Percentiles rank a stretch among this genome's conserved stretches.
phyloP scores from a whole-genome alignment of 2,888 invertebrate genomes.

The Galerucella nymphaeae region DNA sequence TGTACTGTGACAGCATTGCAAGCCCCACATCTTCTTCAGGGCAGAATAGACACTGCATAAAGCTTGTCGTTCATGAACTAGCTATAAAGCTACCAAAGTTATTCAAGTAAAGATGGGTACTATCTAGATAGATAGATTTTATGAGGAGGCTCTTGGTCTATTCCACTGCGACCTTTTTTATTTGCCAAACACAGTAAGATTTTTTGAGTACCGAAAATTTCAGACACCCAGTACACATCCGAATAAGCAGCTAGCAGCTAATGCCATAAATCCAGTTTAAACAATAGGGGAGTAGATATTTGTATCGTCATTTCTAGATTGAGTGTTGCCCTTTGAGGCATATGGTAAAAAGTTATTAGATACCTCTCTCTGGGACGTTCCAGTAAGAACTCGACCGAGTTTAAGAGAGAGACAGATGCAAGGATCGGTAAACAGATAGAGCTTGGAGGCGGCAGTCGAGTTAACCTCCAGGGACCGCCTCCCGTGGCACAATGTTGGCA shows the following conservation, averaged over 20 bases:
- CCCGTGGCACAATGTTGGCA: slow-evolving; percentile 39
- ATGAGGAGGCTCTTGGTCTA: no score
- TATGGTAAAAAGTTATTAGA: slow-evolving; percentile 37
- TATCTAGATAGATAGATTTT: no score
- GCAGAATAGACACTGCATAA: no score
- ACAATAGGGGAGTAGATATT: slow-evolving; percentile 31
- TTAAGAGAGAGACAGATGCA: slow-evolving; percentile 31
- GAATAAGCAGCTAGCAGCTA: slow-evolving; percentile 8
- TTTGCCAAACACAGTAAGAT: no score
- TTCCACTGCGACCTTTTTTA: no score
- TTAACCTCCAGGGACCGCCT: slow-evolving; percentile 53
- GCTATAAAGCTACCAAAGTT: no score
- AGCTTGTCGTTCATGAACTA: no score
- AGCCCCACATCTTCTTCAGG: no score
- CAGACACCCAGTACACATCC: not conserved
- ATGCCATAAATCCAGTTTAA: slow-evolving; percentile 23
- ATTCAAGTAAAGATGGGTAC: no score
- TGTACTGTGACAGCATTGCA: no score
- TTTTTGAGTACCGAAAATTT: no score
- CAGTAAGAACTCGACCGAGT: slow-evolving; percentile 28
- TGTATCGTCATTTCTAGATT: slow-evolving; percentile 43
- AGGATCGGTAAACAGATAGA: slow-evolving; percentile 41
- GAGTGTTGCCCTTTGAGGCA: slow-evolving; percentile 36
- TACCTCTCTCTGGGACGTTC: slow-evolving; percentile 30
- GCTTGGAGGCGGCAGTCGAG: slow-evolving; percentile 36